These are phyloP conservation scores for Bombycilla garrulus DNA, from an alignment of 2,113 vertebrate genomes.

Conservation along the genomic window DNA sequence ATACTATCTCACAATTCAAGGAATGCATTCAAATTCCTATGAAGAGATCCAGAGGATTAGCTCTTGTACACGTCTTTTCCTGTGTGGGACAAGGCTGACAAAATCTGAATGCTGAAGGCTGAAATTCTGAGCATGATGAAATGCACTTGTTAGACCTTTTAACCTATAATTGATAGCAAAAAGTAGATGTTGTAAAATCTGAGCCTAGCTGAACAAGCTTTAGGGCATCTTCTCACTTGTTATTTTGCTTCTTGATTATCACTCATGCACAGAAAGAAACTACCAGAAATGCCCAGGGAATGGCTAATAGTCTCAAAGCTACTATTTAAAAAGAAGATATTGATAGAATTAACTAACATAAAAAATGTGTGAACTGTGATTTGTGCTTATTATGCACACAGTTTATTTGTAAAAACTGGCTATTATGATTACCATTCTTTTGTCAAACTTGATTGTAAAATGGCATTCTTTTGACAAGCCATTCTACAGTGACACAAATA, in stretches of 20 bases:
- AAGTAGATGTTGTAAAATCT: not conserved
- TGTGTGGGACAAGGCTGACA: not conserved
- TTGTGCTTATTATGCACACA: not conserved
- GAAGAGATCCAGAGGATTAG: not conserved
- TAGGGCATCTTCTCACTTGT: not conserved
- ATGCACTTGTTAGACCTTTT: not conserved
- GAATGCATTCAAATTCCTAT: not conserved
- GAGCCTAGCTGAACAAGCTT: not conserved
- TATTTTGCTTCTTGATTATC: conserved; percentile 1
- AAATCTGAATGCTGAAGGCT: not conserved
- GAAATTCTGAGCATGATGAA: not conserved
- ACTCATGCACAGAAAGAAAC: not conserved
- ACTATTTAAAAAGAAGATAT: not conserved
- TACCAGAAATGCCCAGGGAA: not conserved
- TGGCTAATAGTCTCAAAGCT: not conserved
- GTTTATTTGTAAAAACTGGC: not conserved
- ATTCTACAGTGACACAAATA: not conserved
- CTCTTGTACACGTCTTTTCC: not conserved
- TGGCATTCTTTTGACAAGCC: not conserved
- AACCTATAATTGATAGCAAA: not conserved
- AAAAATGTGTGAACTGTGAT: not conserved
- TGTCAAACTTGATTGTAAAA: not conserved
- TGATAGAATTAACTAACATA: not conserved
- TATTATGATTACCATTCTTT: not conserved
- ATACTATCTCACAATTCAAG: not conserved